Evolutionary conservation across 2,888 invertebrate genomes (phyloP), one percentile per base, ranked within the genome.

Genomic region (Ennomos fuscantarius): DNA sequence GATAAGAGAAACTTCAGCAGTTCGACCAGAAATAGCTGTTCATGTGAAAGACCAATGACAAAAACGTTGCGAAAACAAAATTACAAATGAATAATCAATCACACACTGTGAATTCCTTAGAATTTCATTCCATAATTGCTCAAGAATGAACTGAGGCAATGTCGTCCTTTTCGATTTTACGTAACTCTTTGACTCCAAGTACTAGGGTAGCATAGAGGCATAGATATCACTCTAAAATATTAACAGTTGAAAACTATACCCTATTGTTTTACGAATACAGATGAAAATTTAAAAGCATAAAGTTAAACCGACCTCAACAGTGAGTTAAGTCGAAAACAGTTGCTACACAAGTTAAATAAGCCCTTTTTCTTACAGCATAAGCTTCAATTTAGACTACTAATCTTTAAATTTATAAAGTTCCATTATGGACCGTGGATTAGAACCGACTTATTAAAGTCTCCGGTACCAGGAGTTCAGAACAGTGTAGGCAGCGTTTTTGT

Each of bases 371-470:
- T 40, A 13, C 13, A 36, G 9, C 8, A 45, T 48, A 65, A 57
- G 51, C 40, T n/a, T 55, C 45, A 55, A 24, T 62, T 55, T 55
- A 42, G 55, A 50, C 50, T 64, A 54, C n/a, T 62, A 53, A 59
- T 64, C 59, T 37, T 8, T 8, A 13, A 9, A n/a, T 13, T 24
- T 24, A 24, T 45, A 36, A 40, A 46, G 33, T 42, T 51, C 34
- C n/a, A 32, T 42, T 13, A 34, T 3, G 13, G 43, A 33, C 24
- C 24, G 46, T 60, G 63, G 62, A 65, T 63, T 62, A 62, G 49
- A 54, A 48, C 62, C 65, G 72, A 68, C 69, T 73, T 65, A 67
- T 63, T 60, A 62, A 66, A 75, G 66, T 69, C 69, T 44, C 46
- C 36, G 49, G 32, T 72, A 72, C 73, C 57, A 72, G 73, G 73